Conservation (phyloP, 2,888 invertebrate species). For the Eledona agricola region DNA sequence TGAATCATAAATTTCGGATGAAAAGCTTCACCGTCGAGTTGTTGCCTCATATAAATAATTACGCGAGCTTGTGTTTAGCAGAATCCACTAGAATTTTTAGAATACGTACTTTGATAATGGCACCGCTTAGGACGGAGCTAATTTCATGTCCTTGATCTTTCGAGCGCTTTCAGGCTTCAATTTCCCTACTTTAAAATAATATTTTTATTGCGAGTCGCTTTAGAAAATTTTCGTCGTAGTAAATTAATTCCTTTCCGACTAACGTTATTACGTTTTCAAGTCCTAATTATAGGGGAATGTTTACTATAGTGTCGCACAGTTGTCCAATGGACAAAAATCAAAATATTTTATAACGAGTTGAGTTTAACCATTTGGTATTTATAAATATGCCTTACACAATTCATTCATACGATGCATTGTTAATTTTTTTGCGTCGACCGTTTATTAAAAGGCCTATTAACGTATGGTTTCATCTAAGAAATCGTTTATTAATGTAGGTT, state of each 20-base stretch:
- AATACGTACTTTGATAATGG: conserved; percentile 9
- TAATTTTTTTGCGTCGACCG: too few species aligned
- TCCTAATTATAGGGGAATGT: conserved; percentile 24
- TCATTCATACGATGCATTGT: too few species aligned
- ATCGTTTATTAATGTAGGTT: too few species aligned
- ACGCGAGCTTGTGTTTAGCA: too few species aligned
- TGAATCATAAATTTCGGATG: conserved; percentile 47
- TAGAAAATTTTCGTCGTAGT: conserved; percentile 27
- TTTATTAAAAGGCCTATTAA: too few species aligned
- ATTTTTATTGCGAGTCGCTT: conserved; percentile 38
- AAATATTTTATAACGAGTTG: too few species aligned
- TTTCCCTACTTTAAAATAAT: conserved; percentile 39
- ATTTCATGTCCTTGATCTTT: conserved; percentile 27
- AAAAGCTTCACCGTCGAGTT: conserved; percentile 8
- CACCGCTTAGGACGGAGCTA: conserved; percentile 9
- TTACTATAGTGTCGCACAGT: too few species aligned
- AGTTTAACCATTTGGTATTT: too few species aligned
- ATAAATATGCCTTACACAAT: too few species aligned
- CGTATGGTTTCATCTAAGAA: too few species aligned
- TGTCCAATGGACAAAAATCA: too few species aligned
- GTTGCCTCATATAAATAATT: conserved; percentile 19
- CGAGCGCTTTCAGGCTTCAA: conserved; percentile 33
- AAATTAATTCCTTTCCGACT: conserved; percentile 25
- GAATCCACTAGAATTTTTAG: conserved; percentile 6
- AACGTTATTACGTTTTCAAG: conserved; percentile 21